Evolutionary conservation across 2,113 vertebrate genomes (phyloP), one percentile per base, ranked within the genome.

Genomic region (Arvicanthis niloticus): DNA sequence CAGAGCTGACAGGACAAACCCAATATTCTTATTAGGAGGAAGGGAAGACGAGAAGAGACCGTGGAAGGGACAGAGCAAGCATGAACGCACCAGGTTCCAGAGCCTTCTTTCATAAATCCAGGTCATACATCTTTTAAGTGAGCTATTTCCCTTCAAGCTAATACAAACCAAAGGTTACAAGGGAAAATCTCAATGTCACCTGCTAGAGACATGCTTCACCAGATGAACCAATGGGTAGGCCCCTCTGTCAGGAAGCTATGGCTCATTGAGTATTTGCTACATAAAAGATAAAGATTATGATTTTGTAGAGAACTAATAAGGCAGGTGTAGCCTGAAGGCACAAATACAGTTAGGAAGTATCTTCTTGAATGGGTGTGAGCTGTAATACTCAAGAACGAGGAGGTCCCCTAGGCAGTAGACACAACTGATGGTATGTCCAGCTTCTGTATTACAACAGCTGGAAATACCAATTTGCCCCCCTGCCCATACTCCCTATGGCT

Each of bases 81-180:
- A 7, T 4, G 76, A 58, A 91, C 58, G 15, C 31, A 65, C 16
- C 24, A 62, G 45, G 76, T 91, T 88, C 29, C 48, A 76, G 58
- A 89, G 4, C 19, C 60, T 93, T 89, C 51, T 82, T 91, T 65
- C 12, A 42, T 76, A 77, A 91, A 72, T 81, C 22, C 92, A 92
- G 29, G 11, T 77, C 29, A 16, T 31, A 4, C 62, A 88, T 77
- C n/a, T 56, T 10, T 40, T 80, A n/a, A 86, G 19, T n/a, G 76
- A 12, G 22, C 31, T 76, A 72, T 21, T 24, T 5, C 16, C 12
- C 3, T 6, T 16, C 7, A 86, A 89, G 45, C 37, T 51, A 65
- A 95, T 42, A 51, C 75, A 73, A 92, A 82, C 24, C 51, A 82
- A 72, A 40, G 37, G 29, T 6, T 67, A 26, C 16, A 62, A n/a